A percentile compares a stretch with the other conserved stretches of the same genome.
Conservation (phyloP, 2,797 vertebrate species). For the Amazonetta brasiliensis region DNA sequence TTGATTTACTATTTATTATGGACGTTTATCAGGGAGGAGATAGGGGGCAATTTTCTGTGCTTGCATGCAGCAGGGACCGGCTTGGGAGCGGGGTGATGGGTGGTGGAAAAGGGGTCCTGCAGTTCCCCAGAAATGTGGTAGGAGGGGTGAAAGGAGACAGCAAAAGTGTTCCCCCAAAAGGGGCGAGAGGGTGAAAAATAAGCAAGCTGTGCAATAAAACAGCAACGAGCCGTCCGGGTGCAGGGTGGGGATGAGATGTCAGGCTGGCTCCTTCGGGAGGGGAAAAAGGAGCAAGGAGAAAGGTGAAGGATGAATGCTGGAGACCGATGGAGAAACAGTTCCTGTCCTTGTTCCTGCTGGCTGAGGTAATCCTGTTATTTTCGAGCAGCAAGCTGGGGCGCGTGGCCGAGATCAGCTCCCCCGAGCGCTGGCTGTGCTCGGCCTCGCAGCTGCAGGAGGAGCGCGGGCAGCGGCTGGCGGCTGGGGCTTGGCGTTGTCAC, state of each 20-base stretch:
- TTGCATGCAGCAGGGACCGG: fast-evolving
- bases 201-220: not conserved
- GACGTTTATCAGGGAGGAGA: not conserved
- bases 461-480: not conserved
- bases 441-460: not conserved
- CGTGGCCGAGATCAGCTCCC: not conserved
- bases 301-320: not conserved
- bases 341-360: not conserved
- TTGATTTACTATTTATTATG: not conserved
- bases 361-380: not conserved
- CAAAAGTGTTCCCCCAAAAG: not conserved
- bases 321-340: not conserved
- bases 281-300: not conserved
- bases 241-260: not conserved
- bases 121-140: not conserved
- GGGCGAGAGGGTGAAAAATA: not conserved
- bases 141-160: not conserved
- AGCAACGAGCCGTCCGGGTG: not conserved
- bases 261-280: not conserved
- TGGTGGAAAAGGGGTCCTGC: not conserved
- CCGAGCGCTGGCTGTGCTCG: not conserved
- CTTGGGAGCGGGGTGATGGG: fast-evolving
- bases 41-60: fast-evolving
- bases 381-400: not conserved
- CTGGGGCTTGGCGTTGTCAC: fast-evolving